These are phyloP conservation scores for Temnopleurus reevesii DNA, from an alignment of 53 echinoderm and acorn worm species.

Conservation along the genomic window DNA sequence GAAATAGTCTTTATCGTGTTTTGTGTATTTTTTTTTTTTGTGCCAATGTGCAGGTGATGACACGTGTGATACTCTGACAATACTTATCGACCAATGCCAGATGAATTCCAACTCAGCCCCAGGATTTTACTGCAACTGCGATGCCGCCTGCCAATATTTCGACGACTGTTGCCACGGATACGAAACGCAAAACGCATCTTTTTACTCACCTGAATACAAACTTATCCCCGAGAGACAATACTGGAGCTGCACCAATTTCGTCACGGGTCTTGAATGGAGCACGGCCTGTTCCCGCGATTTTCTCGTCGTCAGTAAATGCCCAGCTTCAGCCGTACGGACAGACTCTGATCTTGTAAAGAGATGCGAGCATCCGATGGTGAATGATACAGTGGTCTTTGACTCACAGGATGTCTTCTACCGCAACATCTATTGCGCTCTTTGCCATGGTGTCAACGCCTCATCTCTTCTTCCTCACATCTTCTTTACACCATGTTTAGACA, in stretches of 20 bases:
- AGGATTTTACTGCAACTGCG: not conserved
- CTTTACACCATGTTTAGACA: not conserved
- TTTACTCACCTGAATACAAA: not conserved
- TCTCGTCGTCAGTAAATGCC: not conserved
- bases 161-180: not conserved
- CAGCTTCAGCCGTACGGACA: not conserved
- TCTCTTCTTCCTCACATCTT: not conserved
- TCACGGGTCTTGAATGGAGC: not conserved
- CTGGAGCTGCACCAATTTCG: not conserved
- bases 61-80: not conserved
- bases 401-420: not conserved
- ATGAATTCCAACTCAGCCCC: not conserved
- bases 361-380: not conserved
- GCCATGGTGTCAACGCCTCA: not conserved
- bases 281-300: not conserved
- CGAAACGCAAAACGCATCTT: not conserved
- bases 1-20: too few species aligned
- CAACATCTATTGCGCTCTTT: constrained; percentile 28
- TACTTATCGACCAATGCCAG: not conserved
- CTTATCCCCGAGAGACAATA: not conserved
- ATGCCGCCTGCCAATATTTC: not conserved
- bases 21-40: too few species aligned
- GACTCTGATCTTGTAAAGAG: not conserved
- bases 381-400: constrained; percentile 9
- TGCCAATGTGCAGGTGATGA: not conserved